Base-by-base conservation (phyloP, 2,888 invertebrate genomes). In the Caenorhabditis auriculariae region DNA sequence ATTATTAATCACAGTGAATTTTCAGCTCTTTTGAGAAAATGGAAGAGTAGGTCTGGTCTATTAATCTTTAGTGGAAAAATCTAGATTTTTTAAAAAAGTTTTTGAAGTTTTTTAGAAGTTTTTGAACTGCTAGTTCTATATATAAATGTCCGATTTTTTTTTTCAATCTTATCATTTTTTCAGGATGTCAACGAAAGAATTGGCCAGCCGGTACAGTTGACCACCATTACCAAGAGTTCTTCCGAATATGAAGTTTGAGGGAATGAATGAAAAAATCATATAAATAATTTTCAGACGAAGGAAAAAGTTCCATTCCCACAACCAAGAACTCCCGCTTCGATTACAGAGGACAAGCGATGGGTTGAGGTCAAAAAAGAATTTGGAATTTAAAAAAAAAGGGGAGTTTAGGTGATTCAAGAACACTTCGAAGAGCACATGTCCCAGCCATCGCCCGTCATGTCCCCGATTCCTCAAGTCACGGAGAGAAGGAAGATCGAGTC, bases 351-450 rank as follows among this genome's bases (percentile, higher is more conserved):
- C 21, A 60, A 63, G 52, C 47, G 69, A 58, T 69, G 69, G 69
- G 69, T 69, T 23, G 69, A 69, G 29, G 48, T 44, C 28, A 41
- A 43, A n/a, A n/a, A n/a, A n/a, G n/a, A n/a, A n/a, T n/a, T n/a
- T n/a, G n/a, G n/a, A n/a, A n/a, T n/a, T n/a, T n/a, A n/a, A n/a
- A n/a, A n/a, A n/a, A n/a, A n/a, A n/a, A n/a, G n/a, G n/a, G n/a
- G n/a, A n/a, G n/a, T n/a, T n/a, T n/a, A n/a, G n/a, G 23, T 63
- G 21, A 52, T 63, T 5, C 58, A 63, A 32, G 54, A 63, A 42
- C 63, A 63, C 28, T 63, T 63, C 23, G 68, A 69, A 28, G 68
- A 69, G 24, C 65, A 69, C 27, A 47, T 69, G 3, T 65, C 62
- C 2, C 68, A 69, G 32, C 38, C 60, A 26, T 69, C 68, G 7